These are phyloP conservation scores for Theodoxus fluviatilis DNA, from an alignment of 2,888 invertebrate species.

Conservation along the genomic window DNA sequence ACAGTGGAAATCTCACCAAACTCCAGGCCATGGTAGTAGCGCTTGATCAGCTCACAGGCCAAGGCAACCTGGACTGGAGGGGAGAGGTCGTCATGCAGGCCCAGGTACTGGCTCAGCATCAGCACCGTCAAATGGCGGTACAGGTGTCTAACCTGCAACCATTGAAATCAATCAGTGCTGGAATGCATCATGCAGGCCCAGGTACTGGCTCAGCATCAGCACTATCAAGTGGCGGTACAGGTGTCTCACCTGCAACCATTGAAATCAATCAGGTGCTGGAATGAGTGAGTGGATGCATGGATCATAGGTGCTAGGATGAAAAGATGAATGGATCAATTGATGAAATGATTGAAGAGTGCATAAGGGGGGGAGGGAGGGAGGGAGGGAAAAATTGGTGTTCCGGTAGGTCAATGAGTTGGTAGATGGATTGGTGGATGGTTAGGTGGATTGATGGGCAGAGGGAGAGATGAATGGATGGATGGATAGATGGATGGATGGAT, in stretches of 20 bases:
- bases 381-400: no score
- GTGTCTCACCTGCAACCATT: conserved; percentile 30
- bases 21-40: conserved; percentile 73
- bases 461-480: no score
- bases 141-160: conserved; percentile 72
- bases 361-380: no score
- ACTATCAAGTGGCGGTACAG: conserved; percentile 78
- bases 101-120: conserved; percentile 78
- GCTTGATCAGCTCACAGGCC: conserved; percentile 72
- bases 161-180: conserved; percentile 12
- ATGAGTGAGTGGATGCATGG: no score
- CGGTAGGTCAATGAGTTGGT: no score
- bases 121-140: conserved; percentile 82
- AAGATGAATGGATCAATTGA: no score
- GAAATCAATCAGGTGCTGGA: conserved; percentile 7
- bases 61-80: conserved; percentile 69
- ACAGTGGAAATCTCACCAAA: conserved; percentile 55
- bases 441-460: no score
- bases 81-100: conserved; percentile 72
- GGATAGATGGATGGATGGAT: no score
- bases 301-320: no score
- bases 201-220: conserved; percentile 77
- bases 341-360: no score
- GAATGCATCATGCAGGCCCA: conserved; percentile 75
- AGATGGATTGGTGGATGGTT: no score